Percentiles rank a stretch among this genome's conserved stretches.
phyloP scores from a whole-genome alignment of 2,888 invertebrate genomes.

The Eristalis intricaria region DNA sequence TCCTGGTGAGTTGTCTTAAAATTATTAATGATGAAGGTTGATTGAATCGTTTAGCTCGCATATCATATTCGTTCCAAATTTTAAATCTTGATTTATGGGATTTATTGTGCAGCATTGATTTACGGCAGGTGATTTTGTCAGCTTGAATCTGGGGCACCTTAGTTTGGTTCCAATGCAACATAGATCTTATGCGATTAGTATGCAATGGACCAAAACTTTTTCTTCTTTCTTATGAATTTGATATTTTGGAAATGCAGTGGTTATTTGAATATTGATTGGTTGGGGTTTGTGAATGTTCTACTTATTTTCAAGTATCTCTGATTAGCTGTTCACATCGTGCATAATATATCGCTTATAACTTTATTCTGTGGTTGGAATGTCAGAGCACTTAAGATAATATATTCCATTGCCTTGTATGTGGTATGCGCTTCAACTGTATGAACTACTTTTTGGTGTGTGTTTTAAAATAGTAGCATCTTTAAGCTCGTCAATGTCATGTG shows the following conservation, averaged over 20 bases:
- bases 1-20: conserved; percentile 45
- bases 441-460: too few species aligned
- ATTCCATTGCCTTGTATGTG: too few species aligned
- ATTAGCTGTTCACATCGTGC: too few species aligned
- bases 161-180: background rate
- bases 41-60: background rate
- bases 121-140: background rate
- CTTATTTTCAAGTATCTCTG: too few species aligned
- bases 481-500: too few species aligned
- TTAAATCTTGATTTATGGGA: background rate
- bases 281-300: background rate
- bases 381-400: too few species aligned
- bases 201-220: background rate
- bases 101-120: background rate
- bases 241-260: background rate
- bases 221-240: background rate
- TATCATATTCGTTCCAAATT: background rate
- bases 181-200: background rate
- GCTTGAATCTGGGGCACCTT: background rate
- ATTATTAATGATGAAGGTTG: background rate
- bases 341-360: too few species aligned
- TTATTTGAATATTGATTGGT: background rate
- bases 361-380: too few species aligned
- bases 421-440: too few species aligned
- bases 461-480: too few species aligned